Evolutionary conservation across 2,113 vertebrate genomes (phyloP), one percentile per base, ranked within the genome.

Genomic region (Electrona antarctica): DNA sequence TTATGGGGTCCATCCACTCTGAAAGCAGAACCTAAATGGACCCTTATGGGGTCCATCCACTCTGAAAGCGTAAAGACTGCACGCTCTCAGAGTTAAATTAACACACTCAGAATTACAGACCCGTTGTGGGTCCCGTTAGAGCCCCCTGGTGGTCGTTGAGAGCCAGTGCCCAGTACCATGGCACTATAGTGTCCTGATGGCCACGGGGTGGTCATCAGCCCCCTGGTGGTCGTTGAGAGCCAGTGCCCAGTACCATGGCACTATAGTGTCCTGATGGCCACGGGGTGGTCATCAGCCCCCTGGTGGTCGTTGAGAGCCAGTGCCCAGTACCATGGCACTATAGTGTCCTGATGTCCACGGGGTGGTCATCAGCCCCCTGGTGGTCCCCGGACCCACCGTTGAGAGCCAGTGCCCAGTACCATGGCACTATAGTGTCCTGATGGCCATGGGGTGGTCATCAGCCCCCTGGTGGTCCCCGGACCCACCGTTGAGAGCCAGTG

Each of bases 181-280:
- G 60, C 47, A 76, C 93, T 98, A 97, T 91, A 99, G 94, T 92
- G 97, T 97, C 90, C 97, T 95, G 74, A 98, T 97, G 73, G 97
- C 95, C 86, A 99, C 96, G 0, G 98, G 98, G 91, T 98, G n/a
- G n/a, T n/a, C n/a, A n/a, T n/a, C n/a, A 3, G 55, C 6, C 55
- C 55, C 21, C 14, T 29, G 14, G 14, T 11, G 54, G 54, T 11
- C 33, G 33, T 4, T 41, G 33, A 41, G 33, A 41, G 5, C 3
- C 33, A 41, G 33, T 1, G 33, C 33, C 33, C 33, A 41, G 33
- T 41, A 41, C 77, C 62, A 9, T 21, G 70, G 60, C 47, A 76
- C 93, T 98, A 97, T 91, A 99, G 94, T 92, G 97, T 97, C 90
- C 97, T 95, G 74, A 98, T 97, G 73, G 97, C 95, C 86, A 99